Base-by-base conservation (phyloP, 1,140 invertebrate species). In the Polypedilum pembai region DNA sequence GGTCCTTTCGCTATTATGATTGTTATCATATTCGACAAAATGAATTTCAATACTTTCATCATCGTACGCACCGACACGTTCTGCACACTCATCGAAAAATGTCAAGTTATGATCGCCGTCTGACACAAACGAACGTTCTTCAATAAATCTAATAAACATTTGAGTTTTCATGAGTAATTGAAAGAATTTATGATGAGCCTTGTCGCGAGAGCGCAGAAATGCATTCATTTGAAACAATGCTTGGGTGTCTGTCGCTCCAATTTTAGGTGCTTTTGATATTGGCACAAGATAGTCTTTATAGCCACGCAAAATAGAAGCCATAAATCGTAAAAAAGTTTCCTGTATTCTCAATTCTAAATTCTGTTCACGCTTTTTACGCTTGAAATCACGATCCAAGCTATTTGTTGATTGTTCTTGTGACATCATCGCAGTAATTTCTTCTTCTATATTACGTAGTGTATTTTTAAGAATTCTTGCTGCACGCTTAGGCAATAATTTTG, bases 91-190 rank as follows among this genome's bases (percentile, higher is more conserved):
- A 83, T 99, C 98, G 81, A 99, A 99, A 85, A 99, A 99, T 10
- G 95, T 94, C 74, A 99, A 84, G 76, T 88, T 87, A 82, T 89
- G 88, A 85, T 99, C 95, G 82, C 95, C 95, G 79, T 98, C 96
- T 12, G 95, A 97, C 0, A 99, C 94, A 85, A 99, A 99, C 78
- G 95, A 98, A 45, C 97, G 87, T 84, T 99, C 98, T 84, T 99
- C 97, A 77, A 99, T 98, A 83, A 99, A 99, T 65, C 95, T 89
- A 75, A 94, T 97, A 82, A 98, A 99, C 92, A 97, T 96, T 85
- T 99, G 97, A 0, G 97, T 98, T 80, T 89, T 91, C 83, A 95
- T 91, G 78, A 98, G 82, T 77, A 95, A 86, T 73, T 88, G 87
- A 82, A 94, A 98, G 84, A 98, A 98, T 82, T 95, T 93, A 66